phyloP scores from a whole-genome alignment of 2,797 vertebrate genomes.

The Sebastes variabilis region DNA sequence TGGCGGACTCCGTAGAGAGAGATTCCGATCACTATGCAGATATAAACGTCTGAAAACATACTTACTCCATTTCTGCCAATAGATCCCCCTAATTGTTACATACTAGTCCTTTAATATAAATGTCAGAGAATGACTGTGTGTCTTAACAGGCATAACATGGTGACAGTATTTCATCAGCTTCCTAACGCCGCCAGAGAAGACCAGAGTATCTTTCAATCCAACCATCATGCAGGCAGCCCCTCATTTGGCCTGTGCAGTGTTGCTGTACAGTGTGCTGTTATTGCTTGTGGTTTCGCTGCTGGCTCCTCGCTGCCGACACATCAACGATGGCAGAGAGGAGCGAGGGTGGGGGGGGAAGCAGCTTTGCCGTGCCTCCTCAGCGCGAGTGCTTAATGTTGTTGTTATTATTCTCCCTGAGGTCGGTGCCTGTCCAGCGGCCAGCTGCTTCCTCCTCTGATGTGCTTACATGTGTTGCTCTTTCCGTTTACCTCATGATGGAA shows the following conservation, averaged over 20 bases:
- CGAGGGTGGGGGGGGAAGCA: constrained; percentile 19
- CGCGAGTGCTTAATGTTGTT: constrained; percentile 68
- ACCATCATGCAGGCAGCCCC: constrained; percentile 16
- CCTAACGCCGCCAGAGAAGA: constrained; percentile 15
- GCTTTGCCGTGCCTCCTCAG: constrained; percentile 50
- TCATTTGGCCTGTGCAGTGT: constrained; percentile 15
- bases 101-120: background rate
- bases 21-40: fast-evolving
- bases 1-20: too few species aligned
- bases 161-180: constrained; percentile 25
- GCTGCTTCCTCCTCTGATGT: constrained; percentile 81
- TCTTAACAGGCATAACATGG: background rate
- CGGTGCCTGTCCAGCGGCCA: constrained; percentile 67
- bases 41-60: too few species aligned
- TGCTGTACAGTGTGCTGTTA: constrained; percentile 38
- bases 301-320: constrained; percentile 46
- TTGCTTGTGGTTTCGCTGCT: constrained; percentile 45
- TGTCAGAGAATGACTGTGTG: background rate
- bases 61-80: too few species aligned
- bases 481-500: constrained; percentile 80
- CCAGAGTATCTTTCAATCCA: constrained; percentile 9
- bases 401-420: constrained; percentile 77
- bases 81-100: too few species aligned
- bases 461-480: constrained; percentile 80
- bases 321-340: constrained; percentile 39